Percentiles rank a stretch among this genome's conserved stretches.
Conservation (phyloP, 2,113 vertebrate species). For the Cacatua alba region DNA sequence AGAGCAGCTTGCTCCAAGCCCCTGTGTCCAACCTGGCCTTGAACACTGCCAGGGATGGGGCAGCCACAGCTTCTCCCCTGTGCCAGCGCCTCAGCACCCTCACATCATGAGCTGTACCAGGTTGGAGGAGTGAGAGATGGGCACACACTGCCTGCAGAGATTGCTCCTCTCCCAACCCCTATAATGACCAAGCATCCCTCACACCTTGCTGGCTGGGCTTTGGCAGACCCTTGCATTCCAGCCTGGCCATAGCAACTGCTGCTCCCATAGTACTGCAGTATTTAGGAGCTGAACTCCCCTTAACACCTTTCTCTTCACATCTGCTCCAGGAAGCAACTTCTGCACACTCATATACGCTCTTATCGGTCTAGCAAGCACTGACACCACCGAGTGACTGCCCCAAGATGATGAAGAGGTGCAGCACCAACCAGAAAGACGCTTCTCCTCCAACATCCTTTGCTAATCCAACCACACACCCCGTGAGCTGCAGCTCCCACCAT, state of each 20-base stretch:
- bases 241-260: background rate
- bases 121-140: background rate
- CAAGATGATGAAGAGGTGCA: background rate
- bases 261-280: accelerated
- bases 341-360: accelerated
- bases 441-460: background rate
- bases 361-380: background rate
- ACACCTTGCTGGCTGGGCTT: background rate
- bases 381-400: background rate
- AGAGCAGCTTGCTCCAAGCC: background rate
- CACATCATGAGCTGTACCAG: accelerated
- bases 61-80: background rate
- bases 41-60: background rate
- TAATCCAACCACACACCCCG: accelerated
- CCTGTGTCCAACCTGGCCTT: background rate
- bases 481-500: background rate
- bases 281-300: background rate
- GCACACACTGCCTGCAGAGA: background rate
- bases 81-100: background rate
- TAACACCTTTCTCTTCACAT: background rate
- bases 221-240: background rate
- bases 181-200: accelerated
- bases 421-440: background rate
- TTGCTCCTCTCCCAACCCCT: background rate
- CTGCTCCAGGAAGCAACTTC: background rate